Base-by-base conservation (phyloP, 2,888 invertebrate genomes). In the Cepaea hortensis region DNA sequence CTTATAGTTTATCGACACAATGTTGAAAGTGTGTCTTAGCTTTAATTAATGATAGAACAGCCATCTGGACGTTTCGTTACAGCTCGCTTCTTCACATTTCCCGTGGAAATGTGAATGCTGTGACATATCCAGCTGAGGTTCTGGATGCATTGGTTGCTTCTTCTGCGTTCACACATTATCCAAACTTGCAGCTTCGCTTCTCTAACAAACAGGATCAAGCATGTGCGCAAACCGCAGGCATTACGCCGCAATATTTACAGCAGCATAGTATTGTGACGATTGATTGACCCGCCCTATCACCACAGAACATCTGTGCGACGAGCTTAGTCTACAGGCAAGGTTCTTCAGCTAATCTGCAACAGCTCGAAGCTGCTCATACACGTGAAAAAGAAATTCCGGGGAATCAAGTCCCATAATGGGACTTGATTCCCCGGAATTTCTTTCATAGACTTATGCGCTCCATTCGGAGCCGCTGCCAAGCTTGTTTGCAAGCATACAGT, bases 101-200 rank as follows among this genome's bases (percentile, higher is more conserved):
- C 75, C 15, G 75, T 75, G 46, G 9, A 48, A 35, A 35, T 35
- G 35, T 35, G 0, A 35, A 35, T 35, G 35, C 35, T 35, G 35
- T 35, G 35, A 35, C 35, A 35, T 35, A 35, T 35, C 35, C 0
- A 35, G 35, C 35, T 35, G 35, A 35, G 35, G 35, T 35, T 75
- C 48, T 48, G 7, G 75, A 48, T 75, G 75, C 75, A 35, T 75
- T 75, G 11, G 46, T 75, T 75, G 75, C 48, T 35, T 11, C 48
- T 48, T 11, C 48, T 48, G 75, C 75, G 75, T 75, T 75, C 75
- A 75, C 46, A 75, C 3, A 75, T 48, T 5, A 48, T 75, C 75
- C 75, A 75, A 18, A 75, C 3, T 75, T 75, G 75, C 75, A 75
- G 75, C 48, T 75, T 75, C 75, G 46, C 75, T 48, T n/a, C n/a